Conservation (phyloP, 2,888 invertebrate genomes). For the Celastrina argiolus region DNA sequence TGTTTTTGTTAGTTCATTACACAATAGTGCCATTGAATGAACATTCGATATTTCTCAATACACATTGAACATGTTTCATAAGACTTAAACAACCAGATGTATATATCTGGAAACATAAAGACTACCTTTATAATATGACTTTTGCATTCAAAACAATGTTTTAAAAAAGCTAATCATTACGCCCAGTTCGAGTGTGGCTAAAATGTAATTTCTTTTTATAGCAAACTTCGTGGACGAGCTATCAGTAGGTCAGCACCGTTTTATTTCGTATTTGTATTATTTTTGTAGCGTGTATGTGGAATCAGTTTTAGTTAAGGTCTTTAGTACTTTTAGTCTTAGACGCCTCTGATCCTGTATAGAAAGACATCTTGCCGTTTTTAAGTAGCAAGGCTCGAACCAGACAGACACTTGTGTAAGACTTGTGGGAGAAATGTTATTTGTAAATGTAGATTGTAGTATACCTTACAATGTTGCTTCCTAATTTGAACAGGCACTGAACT, state of each 20-base stretch:
- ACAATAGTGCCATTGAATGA: slow-evolving; percentile 6
- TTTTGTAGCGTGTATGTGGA: slow-evolving; percentile 30
- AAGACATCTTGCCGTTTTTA: neutral
- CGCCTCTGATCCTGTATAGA: neutral
- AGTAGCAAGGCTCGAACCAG: neutral
- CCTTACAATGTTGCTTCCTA: neutral
- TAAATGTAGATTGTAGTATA: neutral
- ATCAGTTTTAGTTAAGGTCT: slow-evolving; percentile 21
- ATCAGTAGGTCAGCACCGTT: slow-evolving; percentile 85
- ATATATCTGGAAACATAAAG: neutral
- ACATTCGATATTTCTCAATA: neutral
- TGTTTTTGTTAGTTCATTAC: slow-evolving; percentile 25
- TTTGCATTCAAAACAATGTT: neutral
- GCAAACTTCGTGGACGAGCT: slow-evolving; percentile 89
- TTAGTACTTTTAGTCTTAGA: slow-evolving; percentile 6
- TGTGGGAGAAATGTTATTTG: neutral
- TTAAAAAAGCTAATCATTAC: slow-evolving; percentile 21
- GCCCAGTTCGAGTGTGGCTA: slow-evolving; percentile 35
- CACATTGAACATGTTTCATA: neutral
- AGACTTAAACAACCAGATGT: neutral
- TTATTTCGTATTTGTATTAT: slow-evolving; percentile 28
- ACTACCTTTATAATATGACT: neutral
- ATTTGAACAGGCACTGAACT: neutral
- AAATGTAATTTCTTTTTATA: slow-evolving; percentile 71
- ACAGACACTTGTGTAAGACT: too few relatives aligned